Evolutionary conservation across 2,888 invertebrate species (phyloP), one percentile per base, ranked within the genome.

Genomic region (Ecdyonurus torrentis): DNA sequence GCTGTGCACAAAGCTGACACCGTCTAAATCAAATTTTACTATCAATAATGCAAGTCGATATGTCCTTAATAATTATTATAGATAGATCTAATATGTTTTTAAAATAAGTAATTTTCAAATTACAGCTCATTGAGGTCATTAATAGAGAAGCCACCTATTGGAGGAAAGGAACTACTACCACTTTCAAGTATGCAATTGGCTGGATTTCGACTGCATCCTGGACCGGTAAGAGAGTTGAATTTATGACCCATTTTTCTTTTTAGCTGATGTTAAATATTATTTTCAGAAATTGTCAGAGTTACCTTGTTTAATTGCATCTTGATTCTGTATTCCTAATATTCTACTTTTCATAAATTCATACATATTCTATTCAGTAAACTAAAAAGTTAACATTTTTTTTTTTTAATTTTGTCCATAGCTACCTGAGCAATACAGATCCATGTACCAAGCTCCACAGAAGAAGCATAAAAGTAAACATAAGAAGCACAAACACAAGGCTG

Each of bases 401-500:
- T n/a, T n/a, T n/a, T n/a, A n/a, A n/a, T n/a, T n/a, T n/a, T n/a
- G n/a, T n/a, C n/a, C n/a, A n/a, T n/a, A 89, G 81, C 78, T 96
- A 68, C 96, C 96, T 20, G 96, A 96, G 75, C 95, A 96, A 75
- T 95, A 94, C 76, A 84, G 95, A 68, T 89, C 92, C 74, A 86
- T 93, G 71, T 94, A 89, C 77, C 90, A 92, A 70, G 85, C 90
- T 67, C 92, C 94, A 66, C 89, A 90, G 71, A 91, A 91, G 74
- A 90, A 92, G 76, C 94, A 94, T 72, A 94, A 94, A 77, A 94
- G 91, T 72, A 93, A 94, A 75, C 94, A 95, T 74, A 94, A 94
- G 81, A 92, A 92, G 73, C 93, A 92, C 70, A 91, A 91, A 76
- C 91, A 91, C 72, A 92, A 92, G 78, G 90, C 90, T 70, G 90